These are phyloP conservation scores for Microplitis demolitor DNA, from an alignment of 1,140 invertebrate genomes.

Conservation along the genomic window DNA sequence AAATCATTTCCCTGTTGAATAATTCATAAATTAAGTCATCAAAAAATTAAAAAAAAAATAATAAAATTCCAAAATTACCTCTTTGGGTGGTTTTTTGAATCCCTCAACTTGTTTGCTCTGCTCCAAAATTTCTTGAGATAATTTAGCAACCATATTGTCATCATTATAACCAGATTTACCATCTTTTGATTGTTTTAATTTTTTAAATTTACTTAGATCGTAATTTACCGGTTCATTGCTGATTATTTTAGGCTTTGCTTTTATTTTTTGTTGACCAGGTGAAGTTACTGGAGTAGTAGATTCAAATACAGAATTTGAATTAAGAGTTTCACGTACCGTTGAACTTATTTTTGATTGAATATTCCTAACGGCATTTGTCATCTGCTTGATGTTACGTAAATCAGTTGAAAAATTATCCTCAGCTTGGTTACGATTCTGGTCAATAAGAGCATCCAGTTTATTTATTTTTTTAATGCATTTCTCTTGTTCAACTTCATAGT, in stretches of 20 bases:
- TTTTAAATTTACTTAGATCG: constrained; percentile 35
- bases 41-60: background rate
- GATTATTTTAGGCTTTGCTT: constrained; percentile 44
- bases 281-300: background rate
- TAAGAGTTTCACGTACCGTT: no score
- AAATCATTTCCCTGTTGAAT: constrained; percentile 32
- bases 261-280: constrained; percentile 5
- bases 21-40: constrained; percentile 22
- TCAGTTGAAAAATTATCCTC: no score
- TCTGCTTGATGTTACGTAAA: no score
- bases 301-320: background rate
- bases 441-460: no score
- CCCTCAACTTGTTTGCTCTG: constrained; percentile 46
- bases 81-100: background rate
- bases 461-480: no score
- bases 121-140: constrained; percentile 52
- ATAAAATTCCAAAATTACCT: background rate
- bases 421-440: no score
- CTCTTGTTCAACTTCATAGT: no score
- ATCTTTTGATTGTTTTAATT: background rate
- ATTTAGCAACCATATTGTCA: constrained; percentile 44
- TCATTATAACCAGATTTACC: constrained; percentile 17
- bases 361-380: no score
- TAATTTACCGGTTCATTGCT: constrained; percentile 44
- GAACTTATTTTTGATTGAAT: no score